Evolutionary conservation across 2,888 invertebrate genomes (phyloP), one percentile per base, ranked within the genome.

Genomic region (Pollenia griseotomentosa): DNA sequence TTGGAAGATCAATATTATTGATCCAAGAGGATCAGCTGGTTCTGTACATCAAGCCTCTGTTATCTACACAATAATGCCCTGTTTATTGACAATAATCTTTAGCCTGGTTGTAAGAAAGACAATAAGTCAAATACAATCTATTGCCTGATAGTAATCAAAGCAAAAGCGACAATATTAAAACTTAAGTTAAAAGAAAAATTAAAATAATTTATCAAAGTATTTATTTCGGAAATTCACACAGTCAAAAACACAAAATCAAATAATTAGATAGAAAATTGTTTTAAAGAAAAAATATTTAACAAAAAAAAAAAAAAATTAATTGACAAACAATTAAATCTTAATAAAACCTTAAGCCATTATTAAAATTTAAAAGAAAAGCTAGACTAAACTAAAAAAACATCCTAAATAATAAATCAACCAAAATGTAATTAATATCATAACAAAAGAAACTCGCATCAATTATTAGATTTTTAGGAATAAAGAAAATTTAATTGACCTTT

Each of bases 1-100:
- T 70, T 98, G 98, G 98, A 98, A 97, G 93, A 98, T 98, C 90
- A 96, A 97, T 93, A 97, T 98, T 3, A 96, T 97, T 12, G 96
- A 97, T 90, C 95, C 96, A 0, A 89, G 88, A 65, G 90, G 90
- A 63, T 89, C 90, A 51, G 89, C 90, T 8, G 83, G 79, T 33
- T 51, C 68, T 16, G 48, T 84, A 68, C 46, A 83, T n/a, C 44
- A 83, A 4, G 81, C 88, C 5, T 55, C 88, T 40, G 77, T 87
- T 23, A 74, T 74, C 48, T 83, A 89, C 44, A 86, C 90, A 14
- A 70, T 89, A 82, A 75, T 90, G 23, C 59, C 90, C 55, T 89
- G 88, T 84, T 89, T 90, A 84, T 86, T 92, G 87, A 90, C 90
- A 82, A 89, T 89, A 88, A 88, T 91, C 71, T 59, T 91, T 89